A percentile compares a stretch with the other conserved stretches of the same genome.
These are phyloP conservation scores for Enteromius paludinosus DNA, from an alignment of 2,797 vertebrate genomes.

Conservation along the genomic window DNA sequence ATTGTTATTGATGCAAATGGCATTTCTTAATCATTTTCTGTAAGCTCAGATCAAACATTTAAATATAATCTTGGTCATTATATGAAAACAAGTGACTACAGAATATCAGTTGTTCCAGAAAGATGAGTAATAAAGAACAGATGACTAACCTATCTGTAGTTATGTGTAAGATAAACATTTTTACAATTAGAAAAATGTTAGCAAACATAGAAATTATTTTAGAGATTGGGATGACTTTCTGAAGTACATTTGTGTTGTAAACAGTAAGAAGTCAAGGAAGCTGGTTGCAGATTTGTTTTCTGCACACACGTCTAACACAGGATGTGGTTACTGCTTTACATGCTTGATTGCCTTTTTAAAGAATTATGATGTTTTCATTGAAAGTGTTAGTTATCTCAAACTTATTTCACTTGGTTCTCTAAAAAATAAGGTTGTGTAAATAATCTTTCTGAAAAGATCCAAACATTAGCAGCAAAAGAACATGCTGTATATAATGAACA, in stretches of 20 bases:
- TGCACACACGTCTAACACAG: not conserved
- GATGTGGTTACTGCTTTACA: conserved; percentile 9
- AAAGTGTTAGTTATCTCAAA: not conserved
- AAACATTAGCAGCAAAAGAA: not conserved
- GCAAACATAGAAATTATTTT: not conserved
- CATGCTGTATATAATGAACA: not conserved
- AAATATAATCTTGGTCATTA: not conserved
- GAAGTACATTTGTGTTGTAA: not conserved
- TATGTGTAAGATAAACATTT: not conserved
- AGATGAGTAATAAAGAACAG: not conserved
- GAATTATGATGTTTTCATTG: not conserved
- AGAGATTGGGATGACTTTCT: not conserved
- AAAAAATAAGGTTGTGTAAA: not conserved
- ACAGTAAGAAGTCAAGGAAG: not conserved
- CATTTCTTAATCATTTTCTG: not conserved
- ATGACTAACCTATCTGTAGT: not conserved
- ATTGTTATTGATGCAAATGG: not conserved
- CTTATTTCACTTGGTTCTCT: not conserved
- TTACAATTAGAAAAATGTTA: no score
- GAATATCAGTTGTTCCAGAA: not conserved
- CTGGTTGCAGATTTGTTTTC: not conserved
- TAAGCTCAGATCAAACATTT: not conserved
- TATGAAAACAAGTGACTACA: not conserved
- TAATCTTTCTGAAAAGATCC: not conserved
- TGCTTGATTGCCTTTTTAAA: not conserved